Percentiles rank a stretch among this genome's conserved stretches.
Conservation (phyloP, 2,113 vertebrate species). For the Phalacrocorax pelagicus region DNA sequence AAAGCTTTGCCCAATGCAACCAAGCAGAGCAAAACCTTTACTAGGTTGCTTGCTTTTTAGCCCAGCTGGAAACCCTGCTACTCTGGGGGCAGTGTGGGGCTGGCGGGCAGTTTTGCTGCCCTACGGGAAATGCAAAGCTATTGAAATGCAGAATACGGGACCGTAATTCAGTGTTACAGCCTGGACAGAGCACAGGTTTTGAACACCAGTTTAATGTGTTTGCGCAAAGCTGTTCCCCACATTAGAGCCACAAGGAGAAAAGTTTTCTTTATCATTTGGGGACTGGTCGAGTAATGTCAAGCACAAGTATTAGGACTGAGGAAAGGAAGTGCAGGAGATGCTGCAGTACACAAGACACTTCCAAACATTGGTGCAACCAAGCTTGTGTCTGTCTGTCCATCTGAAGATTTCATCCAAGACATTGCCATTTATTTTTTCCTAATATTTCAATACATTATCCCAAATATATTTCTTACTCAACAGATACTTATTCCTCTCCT, state of each 20-base stretch:
- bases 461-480: not conserved
- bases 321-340: not conserved
- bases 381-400: not conserved
- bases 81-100: fast-evolving
- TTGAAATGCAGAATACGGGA: not conserved
- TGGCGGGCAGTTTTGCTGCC: not conserved
- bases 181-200: not conserved
- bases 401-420: not conserved
- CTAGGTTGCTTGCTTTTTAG: not conserved
- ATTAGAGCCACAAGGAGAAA: not conserved
- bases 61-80: not conserved
- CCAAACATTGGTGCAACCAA: not conserved
- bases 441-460: not conserved
- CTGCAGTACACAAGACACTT: not conserved
- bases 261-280: not conserved
- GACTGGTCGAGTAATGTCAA: not conserved
- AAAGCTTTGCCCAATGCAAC: not conserved
- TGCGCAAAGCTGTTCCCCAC: not conserved
- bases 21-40: not conserved
- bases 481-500: not conserved
- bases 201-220: not conserved
- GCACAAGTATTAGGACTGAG: not conserved
- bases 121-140: not conserved
- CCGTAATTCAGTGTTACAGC: not conserved
- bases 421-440: not conserved